A percentile compares a stretch with the other conserved stretches of the same genome.
These are phyloP conservation scores for Oegoconia quadripuncta DNA, from an alignment of 2,888 invertebrate species.

Conservation along the genomic window DNA sequence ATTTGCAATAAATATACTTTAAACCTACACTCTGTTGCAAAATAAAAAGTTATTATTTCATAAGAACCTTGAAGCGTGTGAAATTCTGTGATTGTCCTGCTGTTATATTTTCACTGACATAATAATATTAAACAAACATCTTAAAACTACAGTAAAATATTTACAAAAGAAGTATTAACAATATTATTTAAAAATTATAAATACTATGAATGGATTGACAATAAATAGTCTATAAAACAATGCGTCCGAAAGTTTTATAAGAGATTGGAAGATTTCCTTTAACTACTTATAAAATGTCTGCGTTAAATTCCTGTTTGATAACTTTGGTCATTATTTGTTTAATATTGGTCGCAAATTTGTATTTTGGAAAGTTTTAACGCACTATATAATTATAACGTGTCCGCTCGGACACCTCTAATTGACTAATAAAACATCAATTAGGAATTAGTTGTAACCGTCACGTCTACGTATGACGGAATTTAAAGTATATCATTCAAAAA, in stretches of 20 bases:
- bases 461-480: conserved; percentile 11
- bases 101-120: conserved; percentile 24
- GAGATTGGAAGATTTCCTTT: conserved; percentile 42
- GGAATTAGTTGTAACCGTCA: conserved; percentile 14
- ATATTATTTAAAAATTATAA: conserved; percentile 60
- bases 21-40: conserved; percentile 46
- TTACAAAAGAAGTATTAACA: conserved; percentile 70
- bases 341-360: conserved; percentile 47
- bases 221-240: conserved; percentile 72
- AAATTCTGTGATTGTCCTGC: conserved; percentile 9
- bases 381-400: conserved; percentile 7
- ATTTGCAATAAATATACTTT: conserved; percentile 69
- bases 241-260: conserved; percentile 51
- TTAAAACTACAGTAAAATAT: conserved; percentile 58
- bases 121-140: conserved; percentile 48
- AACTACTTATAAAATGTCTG: conserved; percentile 24
- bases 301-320: conserved; percentile 59
- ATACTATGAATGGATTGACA: conserved; percentile 68
- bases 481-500: conserved; percentile 83
- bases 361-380: not conserved
- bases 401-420: conserved; percentile 34
- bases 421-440: conserved; percentile 35
- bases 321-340: conserved; percentile 66
- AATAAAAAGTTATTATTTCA: conserved; percentile 38
- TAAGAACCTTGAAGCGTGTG: conserved; percentile 34